Evolutionary conservation across 92 coral and sea anemone genomes (phyloP), one percentile per base, ranked within the genome.

Genomic region (Phenganax marumi): DNA sequence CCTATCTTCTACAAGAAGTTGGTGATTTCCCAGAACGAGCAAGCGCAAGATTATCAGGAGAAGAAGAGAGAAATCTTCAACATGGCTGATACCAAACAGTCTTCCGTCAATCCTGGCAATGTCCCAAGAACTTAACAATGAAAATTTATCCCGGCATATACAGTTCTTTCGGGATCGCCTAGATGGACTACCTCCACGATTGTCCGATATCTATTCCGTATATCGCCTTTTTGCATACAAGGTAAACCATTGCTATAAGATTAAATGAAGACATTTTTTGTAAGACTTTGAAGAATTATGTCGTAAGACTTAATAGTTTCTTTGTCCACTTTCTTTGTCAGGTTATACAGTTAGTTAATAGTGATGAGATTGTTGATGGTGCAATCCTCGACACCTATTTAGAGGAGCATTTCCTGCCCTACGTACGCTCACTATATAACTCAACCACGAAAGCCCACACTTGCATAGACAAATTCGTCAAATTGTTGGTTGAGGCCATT

Each of bases 111-210:
- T 77, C 12, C 52, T 54, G 9, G 10, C 50, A 8, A 51, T 77
- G 48, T 10, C 13, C 17, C 50, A 68, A 26, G 49, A 13, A 22
- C 24, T 77, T 10, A 77, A 18, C n/a, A 21, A 77, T 14, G 46
- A 22, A 54, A 68, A 22, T 6, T 66, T 77, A 6, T 63, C 33
- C 18, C 68, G 55, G 8, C 82, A 56, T 23, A 21, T 77, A 33
- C 16, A 19, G 49, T 77, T 77, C 50, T 77, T 77, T 57, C 71
- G 64, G 17, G 72, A 77, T 24, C 33, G 82, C 19, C 82, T 77
- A 1, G 10, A n/a, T 21, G 66, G 81, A 7, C 62, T 50, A 2
- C 81, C 66, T 6, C 62, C 81, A 3, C 17, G 81, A 50, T 43
- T 76, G 25, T 47, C 63, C 6, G 66, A 53, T 19, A 51, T 76